Evolutionary conservation across 2,888 invertebrate genomes (phyloP).

Genomic region (Psylliodes chrysocephalus): DNA sequence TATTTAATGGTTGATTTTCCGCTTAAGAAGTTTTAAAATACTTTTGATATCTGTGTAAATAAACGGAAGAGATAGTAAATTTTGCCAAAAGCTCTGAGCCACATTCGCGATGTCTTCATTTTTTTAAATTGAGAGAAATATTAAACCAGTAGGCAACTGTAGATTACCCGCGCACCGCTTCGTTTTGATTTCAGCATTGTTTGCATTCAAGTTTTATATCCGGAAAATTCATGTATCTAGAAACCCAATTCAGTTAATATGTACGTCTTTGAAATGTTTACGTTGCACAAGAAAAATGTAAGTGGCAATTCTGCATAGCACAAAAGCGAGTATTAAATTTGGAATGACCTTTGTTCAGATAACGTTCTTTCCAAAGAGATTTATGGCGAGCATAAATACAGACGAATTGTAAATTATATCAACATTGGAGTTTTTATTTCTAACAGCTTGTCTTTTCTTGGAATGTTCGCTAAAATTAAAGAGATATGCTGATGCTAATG

Average conservation of each 20-base stretch:
- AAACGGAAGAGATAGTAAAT: neutral
- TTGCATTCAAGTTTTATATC: constrained; percentile 1
- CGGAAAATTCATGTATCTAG: constrained; percentile 10
- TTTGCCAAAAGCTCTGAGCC: neutral
- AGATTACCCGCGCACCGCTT: neutral
- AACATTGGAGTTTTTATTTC: constrained; percentile 6
- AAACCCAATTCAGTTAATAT: constrained; percentile 16
- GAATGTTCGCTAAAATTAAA: no score
- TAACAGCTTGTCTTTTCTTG: neutral
- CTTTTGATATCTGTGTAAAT: no score
- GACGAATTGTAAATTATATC: constrained; percentile 19
- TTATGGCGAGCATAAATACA: constrained; percentile 12
- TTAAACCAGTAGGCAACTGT: neutral
- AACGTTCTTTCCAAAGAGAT: constrained; percentile 12
- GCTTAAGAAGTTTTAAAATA: no score
- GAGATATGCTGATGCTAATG: no score
- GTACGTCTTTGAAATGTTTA: constrained; percentile 14
- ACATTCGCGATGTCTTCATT: neutral
- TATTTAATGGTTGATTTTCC: no score
- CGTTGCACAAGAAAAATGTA: constrained; percentile 13
- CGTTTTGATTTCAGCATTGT: neutral
- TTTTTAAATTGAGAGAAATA: neutral
- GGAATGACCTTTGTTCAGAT: constrained; percentile 13
- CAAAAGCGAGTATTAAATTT: constrained; percentile 16
- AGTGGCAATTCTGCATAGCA: constrained; percentile 14